Evolutionary conservation across 2,888 invertebrate species (phyloP), one percentile per base, ranked within the genome.

Genomic region (Torymus auratus): DNA sequence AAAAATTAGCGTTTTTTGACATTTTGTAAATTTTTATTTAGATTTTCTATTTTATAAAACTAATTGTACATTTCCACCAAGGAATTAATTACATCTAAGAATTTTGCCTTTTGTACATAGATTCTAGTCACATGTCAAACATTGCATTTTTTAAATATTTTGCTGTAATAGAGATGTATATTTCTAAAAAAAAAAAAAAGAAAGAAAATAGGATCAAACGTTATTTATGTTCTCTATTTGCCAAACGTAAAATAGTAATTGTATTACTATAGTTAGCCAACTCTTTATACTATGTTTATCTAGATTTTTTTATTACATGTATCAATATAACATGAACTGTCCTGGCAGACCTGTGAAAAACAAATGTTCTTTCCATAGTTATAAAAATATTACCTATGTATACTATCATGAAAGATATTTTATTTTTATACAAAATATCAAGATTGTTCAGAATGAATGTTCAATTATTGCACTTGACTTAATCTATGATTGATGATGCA

Each of bases 111-210:
- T 58, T 78, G 28, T 71, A 70, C 17, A 78, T 78, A 71, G 52
- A 71, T 56, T 78, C 77, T 78, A 78, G 77, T 78, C 76, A 77
- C 55, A 62, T 61, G 41, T 76, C 55, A 62, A n/a, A 23, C 70
- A 77, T 64, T 55, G 52, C 55, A 77, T 70, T 77, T 70, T 28
- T 77, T 69, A 2, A 77, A 56, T 58, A 64, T 71, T 68, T 76
- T 68, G 4, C 50, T 65, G 2, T 50, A 74, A 65, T 2, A 28
- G 12, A n/a, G 10, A 12, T 41, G 23, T 50, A 41, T 56, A 7
- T 41, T 65, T n/a, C 50, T 28, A 56, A 61, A 20, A 2, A 2
- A 11, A 10, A 61, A 12, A 13, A 23, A 10, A 7, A 61, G 12
- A 2, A n/a, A 17, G n/a, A n/a, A 64, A 64, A 73, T 74, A 74